A percentile compares a stretch with the other conserved stretches of the same genome.
Conservation (phyloP, 2,797 vertebrate species). For the Gadopsis bispinosus region DNA sequence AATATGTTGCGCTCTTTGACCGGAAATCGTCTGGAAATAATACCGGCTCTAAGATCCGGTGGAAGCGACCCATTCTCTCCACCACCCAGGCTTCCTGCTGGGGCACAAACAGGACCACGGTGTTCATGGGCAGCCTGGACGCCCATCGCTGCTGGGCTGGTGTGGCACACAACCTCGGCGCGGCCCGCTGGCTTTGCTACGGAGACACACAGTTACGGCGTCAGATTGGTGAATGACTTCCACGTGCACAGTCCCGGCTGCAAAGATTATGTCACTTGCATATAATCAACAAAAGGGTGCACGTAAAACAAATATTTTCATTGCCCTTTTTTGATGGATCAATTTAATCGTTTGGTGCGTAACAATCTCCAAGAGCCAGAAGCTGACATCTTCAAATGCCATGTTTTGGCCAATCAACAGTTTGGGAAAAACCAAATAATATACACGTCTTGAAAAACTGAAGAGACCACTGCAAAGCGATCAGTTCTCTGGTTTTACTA, state of each 20-base stretch:
- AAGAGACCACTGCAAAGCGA: too few species aligned
- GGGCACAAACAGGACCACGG: slow-evolving; percentile 93
- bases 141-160: slow-evolving; percentile 85
- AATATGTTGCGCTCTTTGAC: background rate
- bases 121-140: slow-evolving; percentile 93
- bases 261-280: background rate
- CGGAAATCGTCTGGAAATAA: background rate
- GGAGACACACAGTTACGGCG: background rate
- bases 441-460: too few species aligned
- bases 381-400: background rate
- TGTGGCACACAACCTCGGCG: slow-evolving; percentile 70
- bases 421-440: background rate
- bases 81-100: slow-evolving; percentile 99
- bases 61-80: slow-evolving; percentile 96
- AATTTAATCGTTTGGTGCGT: background rate
- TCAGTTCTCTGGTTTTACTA: too few species aligned
- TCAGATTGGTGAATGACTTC: background rate
- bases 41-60: slow-evolving; percentile 95
- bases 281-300: background rate
- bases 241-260: background rate
- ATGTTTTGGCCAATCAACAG: background rate
- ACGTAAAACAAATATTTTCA: background rate
- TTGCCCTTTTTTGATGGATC: background rate
- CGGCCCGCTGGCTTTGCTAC: slow-evolving; percentile 71
- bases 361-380: background rate